Base-by-base conservation (phyloP, 92 coral and sea anemone species). In the Umimayanthus kanabou region DNA sequence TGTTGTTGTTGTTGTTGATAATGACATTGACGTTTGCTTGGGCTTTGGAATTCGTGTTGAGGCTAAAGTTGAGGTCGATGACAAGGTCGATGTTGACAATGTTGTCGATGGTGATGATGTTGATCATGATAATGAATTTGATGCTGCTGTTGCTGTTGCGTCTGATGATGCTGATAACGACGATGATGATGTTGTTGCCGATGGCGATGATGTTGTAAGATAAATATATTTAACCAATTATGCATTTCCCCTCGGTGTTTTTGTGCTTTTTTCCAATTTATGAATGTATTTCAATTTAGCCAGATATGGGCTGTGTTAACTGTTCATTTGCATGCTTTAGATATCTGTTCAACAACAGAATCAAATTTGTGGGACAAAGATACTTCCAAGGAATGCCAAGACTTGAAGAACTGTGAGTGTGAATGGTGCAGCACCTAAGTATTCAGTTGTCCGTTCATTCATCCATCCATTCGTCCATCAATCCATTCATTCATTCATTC, bases 341-440 rank as follows among this genome's bases (percentile, higher is more conserved):
- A 47, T 83, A 83, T 18, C 55, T 83, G 65, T 43, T 67, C 43
- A 83, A 83, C 77, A 83, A 83, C 87, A 83, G 43, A 83, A 47
- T 83, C 30, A 83, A 20, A 29, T 83, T 83, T 83, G 45, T 83
- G 39, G 87, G 66, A 25, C 87, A 70, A 25, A 43, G 87, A 71
- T 42, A 16, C 26, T 83, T 83, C 33, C 87, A 83, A 70, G 87
- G 87, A 28, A 70, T 83, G 87, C 77, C 87, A 11, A 28, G 7
- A 43, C 87, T 83, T 25, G 87, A 83, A 49, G 87, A 83, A 70
- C 77, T 83, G 87, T 83, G 26, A 83, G 87, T 70, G 29, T n/a
- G 3, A n/a, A 66, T 33, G 43, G 15, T 5, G 33, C 5, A 79
- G 22, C 14, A 50, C 9, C 4, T 14, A 61, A 61, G 4, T 2